Base-by-base conservation (phyloP, 2,888 invertebrate genomes). In the Danaus chrysippus region DNA sequence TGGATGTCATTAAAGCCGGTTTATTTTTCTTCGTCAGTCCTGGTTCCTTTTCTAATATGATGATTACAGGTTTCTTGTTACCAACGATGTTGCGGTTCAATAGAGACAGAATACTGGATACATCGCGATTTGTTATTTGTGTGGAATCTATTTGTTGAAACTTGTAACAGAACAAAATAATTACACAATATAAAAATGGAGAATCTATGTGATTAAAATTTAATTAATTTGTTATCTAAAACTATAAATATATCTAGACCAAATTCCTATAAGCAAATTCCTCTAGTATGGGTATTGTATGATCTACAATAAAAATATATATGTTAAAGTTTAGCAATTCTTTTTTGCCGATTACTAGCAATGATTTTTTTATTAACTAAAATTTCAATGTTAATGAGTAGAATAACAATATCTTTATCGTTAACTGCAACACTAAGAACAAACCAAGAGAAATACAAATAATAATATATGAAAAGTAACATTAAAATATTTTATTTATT, bases 21-120 rank as follows among this genome's bases (percentile, higher is more conserved):
- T 49, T 49, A 49, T 49, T 12, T 56, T 58, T 23, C 61, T 41
- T 12, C 58, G 42, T 3, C 68, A 62, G 34, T 17, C 10, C 17
- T 17, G 49, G 11, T 1, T 49, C 49, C 10, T 69, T 71, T 49
- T 77, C 76, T 0, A 81, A 52, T 11, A 80, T 71, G 1, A 82
- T 60, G 23, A 82, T 68, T 9, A 82, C 58, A 0, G 82, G 81
- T 0, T 73, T 70, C 17, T 75, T 68, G 12, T 72, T 68, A 6
- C 63, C 61, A 10, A 69, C 56, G 0, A 73, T 71, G 58, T 73
- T 73, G 58, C 75, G 71, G 65, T 73, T 73, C 3, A 81, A 70
- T 0, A 70, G 70, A 6, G 77, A 71, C 1, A 81, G 67, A 41
- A 71, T 62, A 34, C 62, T 62, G 9, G 67, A 63, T 8, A 58